Conservation (phyloP, 2,888 invertebrate genomes). For the Netelia inedita region DNA sequence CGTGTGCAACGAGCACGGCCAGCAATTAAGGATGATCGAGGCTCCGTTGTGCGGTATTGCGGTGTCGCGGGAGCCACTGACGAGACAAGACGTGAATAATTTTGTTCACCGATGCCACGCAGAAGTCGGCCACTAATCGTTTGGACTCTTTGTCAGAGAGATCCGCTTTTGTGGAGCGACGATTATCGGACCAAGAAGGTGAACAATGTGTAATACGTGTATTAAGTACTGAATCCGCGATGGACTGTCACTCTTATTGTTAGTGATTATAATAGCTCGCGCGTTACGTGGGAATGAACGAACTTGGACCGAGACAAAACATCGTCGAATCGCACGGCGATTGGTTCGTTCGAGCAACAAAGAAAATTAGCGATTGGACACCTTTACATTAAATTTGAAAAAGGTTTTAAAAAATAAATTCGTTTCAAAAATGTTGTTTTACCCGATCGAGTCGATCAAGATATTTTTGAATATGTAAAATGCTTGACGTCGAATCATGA, state of each 20-base stretch:
- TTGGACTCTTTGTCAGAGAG: slow-evolving; percentile 48
- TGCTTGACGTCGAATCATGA: too few species aligned
- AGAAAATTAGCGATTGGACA: background rate
- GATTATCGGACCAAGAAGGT: slow-evolving; percentile 45
- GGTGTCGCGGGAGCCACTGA: slow-evolving; percentile 11
- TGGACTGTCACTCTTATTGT: slow-evolving; percentile 24
- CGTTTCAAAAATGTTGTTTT: too few species aligned
- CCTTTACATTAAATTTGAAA: too few species aligned
- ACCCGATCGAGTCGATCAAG: too few species aligned
- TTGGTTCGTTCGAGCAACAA: background rate
- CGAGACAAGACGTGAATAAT: slow-evolving; percentile 43
- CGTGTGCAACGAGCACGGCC: slow-evolving; percentile 23
- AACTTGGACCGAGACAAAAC: slow-evolving; percentile 2
- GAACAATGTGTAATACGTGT: slow-evolving; percentile 28
- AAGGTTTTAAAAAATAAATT: too few species aligned
- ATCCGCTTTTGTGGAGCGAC: slow-evolving; percentile 31
- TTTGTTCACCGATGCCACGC: slow-evolving; percentile 24
- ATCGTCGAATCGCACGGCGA: slow-evolving; percentile 11
- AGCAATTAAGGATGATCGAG: slow-evolving; percentile 46
- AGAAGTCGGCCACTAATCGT: slow-evolving; percentile 26
- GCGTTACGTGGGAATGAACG: slow-evolving; percentile 20
- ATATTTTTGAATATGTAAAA: too few species aligned
- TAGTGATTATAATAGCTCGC: slow-evolving; percentile 24
- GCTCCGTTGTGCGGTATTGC: slow-evolving; percentile 4
- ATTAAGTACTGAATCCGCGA: background rate